phyloP scores from a whole-genome alignment of 2,113 vertebrate genomes.

The Pelecanus crispus region DNA sequence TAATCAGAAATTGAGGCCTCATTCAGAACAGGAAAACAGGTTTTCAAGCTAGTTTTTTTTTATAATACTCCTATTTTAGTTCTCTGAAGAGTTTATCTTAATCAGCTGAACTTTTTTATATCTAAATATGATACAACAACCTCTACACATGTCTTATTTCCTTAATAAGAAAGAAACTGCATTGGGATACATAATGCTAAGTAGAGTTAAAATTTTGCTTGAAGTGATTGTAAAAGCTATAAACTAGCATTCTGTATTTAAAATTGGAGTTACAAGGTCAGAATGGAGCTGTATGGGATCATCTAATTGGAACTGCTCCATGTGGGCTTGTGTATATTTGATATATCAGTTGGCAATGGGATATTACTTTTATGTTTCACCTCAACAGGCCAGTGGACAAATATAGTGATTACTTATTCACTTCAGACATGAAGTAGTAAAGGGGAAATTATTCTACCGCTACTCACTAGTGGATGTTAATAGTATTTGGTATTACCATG shows the following conservation, averaged over 20 bases:
- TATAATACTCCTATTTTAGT: background rate
- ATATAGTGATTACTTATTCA: background rate
- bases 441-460: background rate
- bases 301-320: background rate
- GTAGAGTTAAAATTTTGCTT: background rate
- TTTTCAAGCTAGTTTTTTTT: background rate
- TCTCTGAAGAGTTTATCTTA: background rate
- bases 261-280: background rate
- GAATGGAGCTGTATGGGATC: background rate
- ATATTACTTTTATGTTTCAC: background rate
- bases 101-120: background rate
- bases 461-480: background rate
- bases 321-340: background rate
- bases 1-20: background rate
- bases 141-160: background rate
- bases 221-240: background rate
- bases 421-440: background rate
- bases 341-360: accelerated
- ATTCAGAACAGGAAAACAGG: background rate
- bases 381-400: background rate
- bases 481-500: background rate
- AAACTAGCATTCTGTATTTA: background rate
- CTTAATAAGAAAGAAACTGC: background rate
- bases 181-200: background rate
- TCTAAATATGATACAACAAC: background rate